A percentile compares a stretch with the other conserved stretches of the same genome.
phyloP scores from a whole-genome alignment of 1,140 invertebrate genomes.

The Macrobrachium nipponense region DNA sequence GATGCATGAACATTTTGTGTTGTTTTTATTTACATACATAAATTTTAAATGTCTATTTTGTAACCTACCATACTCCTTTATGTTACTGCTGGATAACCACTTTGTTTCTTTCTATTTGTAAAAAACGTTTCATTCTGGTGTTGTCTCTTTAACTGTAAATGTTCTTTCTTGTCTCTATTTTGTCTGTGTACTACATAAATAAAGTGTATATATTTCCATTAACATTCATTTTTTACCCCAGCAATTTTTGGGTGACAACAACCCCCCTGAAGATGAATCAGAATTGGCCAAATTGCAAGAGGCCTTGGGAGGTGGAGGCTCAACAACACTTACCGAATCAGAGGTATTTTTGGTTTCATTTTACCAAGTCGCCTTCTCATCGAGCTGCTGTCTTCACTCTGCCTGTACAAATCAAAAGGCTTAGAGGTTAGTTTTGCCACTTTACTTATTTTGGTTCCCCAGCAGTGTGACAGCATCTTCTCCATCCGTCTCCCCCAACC shows the following conservation, averaged over 20 bases:
- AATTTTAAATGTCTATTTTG: too few species aligned
- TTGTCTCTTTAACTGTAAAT: neutral
- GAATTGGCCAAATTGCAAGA: slow-evolving; percentile 41
- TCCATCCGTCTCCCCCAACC: too few species aligned
- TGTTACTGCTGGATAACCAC: neutral
- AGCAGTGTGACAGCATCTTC: too few species aligned
- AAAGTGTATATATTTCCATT: neutral
- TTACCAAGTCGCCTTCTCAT: slow-evolving; percentile 38
- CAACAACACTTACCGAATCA: slow-evolving; percentile 27
- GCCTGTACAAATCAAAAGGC: slow-evolving; percentile 43
- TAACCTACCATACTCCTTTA: too few species aligned
- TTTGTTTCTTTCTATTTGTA: neutral
- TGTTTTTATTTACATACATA: too few species aligned
- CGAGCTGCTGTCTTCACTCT: slow-evolving; percentile 47
- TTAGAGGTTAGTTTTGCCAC: slow-evolving; percentile 17
- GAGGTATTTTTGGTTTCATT: slow-evolving; percentile 51
- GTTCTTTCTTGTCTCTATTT: neutral
- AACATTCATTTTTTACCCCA: neutral
- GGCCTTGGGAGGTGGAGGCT: slow-evolving; percentile 9
- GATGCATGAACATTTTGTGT: too few species aligned
- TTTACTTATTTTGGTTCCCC: too few species aligned
- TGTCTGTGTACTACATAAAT: neutral
- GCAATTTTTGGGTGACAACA: slow-evolving; percentile 41
- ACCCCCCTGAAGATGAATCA: slow-evolving; percentile 33
- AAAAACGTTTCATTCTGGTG: neutral